Evolutionary conservation across 2,113 vertebrate genomes (phyloP).

Genomic region (Odocoileus hemionus): DNA sequence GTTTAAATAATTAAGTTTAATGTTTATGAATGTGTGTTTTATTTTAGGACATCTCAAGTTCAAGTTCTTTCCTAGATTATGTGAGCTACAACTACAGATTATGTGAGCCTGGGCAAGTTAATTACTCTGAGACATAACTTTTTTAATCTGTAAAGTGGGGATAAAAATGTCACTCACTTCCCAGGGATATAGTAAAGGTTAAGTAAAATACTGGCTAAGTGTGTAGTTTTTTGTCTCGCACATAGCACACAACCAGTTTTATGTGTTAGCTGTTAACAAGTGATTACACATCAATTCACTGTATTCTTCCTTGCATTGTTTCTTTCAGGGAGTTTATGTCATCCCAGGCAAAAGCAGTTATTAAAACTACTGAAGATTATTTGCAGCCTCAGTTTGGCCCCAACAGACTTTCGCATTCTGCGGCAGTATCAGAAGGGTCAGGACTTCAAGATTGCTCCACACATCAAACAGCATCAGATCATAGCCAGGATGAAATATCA

Average conservation of each 20-base stretch:
- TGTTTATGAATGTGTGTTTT: not conserved
- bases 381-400: constrained; percentile 60
- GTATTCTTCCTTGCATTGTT: not conserved
- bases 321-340: constrained; percentile 47
- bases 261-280: not conserved
- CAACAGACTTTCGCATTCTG: constrained; percentile 60
- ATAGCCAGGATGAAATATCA: constrained; percentile 73
- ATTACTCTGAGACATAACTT: not conserved
- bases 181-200: not conserved
- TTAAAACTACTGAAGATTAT: constrained; percentile 57
- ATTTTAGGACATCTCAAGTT: not conserved
- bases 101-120: not conserved
- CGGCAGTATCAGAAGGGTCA: constrained; percentile 72
- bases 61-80: not conserved
- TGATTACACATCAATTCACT: not conserved
- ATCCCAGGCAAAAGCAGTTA: constrained; percentile 53
- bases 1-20: not conserved
- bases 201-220: not conserved
- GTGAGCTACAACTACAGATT: not conserved
- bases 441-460: constrained; percentile 67
- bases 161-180: not conserved
- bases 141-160: constrained; percentile 16
- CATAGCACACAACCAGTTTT: not conserved
- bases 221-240: not conserved
- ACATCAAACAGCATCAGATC: constrained; percentile 80